A percentile compares a stretch with the other conserved stretches of the same genome.
phyloP scores from a whole-genome alignment of 2,888 invertebrate genomes.

The Dugesia japonica region DNA sequence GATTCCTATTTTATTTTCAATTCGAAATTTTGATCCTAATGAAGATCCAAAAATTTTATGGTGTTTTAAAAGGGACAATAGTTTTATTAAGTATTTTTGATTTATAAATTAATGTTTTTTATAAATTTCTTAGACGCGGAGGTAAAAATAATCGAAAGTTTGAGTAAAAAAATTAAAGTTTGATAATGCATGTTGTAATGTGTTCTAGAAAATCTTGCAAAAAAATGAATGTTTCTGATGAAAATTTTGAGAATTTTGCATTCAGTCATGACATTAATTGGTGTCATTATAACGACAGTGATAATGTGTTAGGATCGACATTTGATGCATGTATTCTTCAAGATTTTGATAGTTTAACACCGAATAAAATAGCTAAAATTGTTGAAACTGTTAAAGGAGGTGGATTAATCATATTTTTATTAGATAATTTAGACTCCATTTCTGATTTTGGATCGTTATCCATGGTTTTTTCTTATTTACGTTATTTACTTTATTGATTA shows the following conservation, averaged over 20 bases:
- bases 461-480: slow-evolving; percentile 53
- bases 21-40: background rate
- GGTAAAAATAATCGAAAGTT: background rate
- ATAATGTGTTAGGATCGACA: background rate
- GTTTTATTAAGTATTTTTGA: background rate
- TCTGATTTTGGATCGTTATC: slow-evolving; percentile 81
- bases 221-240: background rate
- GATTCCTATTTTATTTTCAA: background rate
- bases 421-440: slow-evolving; percentile 56
- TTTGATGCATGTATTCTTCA: slow-evolving; percentile 50
- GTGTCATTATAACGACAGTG: background rate
- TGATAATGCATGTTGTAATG: background rate
- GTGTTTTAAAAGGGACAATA: slow-evolving; percentile 1
- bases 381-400: slow-evolving; percentile 95
- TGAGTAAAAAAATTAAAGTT: background rate
- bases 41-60: background rate
- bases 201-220: background rate
- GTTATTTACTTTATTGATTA: background rate
- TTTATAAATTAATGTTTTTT: background rate
- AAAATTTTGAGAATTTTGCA: background rate
- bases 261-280: background rate
- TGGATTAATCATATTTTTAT: slow-evolving; percentile 65
- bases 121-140: background rate
- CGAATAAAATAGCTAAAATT: slow-evolving; percentile 82
- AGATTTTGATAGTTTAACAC: slow-evolving; percentile 92